Base-by-base conservation (phyloP, 2,113 vertebrate species). In the Ciconia boyciana region DNA sequence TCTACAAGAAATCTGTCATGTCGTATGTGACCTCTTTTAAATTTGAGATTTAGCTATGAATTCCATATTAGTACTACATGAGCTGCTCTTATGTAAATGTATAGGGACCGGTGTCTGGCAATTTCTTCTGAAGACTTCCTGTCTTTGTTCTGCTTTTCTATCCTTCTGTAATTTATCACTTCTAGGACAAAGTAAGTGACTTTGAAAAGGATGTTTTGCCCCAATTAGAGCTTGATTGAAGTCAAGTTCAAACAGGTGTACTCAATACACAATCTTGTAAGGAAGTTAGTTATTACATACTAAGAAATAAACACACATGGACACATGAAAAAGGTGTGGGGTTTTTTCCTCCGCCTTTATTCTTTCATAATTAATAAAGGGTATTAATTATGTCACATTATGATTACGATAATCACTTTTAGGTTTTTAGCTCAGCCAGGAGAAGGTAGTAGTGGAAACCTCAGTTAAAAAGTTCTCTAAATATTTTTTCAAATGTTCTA, bases 1-100 rank as follows among this genome's bases (percentile, higher is more conserved):
- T 97, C 96, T 96, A 97, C 82, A 97, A 97, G 96, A 87, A 97
- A 96, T 89, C 84, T 92, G 91, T 86, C 92, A 75, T 83, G 90
- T 95, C 94, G 86, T 93, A 17, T 78, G 80, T 97, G 95, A 98
- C 96, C 96, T 97, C 96, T 88, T 79, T 89, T 55, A 94, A 95
- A 96, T 60, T 64, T 87, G 60, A 91, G 91, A 88, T 97, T 94
- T 92, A 86, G 94, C 95, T 92, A 41, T 96, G 87, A 97, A 96
- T 97, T 70, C 70, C 74, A 18, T 2, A 69, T 88, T 95, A 96
- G 89, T 36, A 16, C 55, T 78, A 26, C 76, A 70, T 11, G 92
- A 97, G 77, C 65, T 95, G 87, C 88, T 88, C 92, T 94, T 87
- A 57, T 91, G 72, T 89, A 95, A 95, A 87, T 79, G 83, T 64